Evolutionary conservation across 2,888 invertebrate species (phyloP).

Genomic region (Rhagophthalmus giganteus): DNA sequence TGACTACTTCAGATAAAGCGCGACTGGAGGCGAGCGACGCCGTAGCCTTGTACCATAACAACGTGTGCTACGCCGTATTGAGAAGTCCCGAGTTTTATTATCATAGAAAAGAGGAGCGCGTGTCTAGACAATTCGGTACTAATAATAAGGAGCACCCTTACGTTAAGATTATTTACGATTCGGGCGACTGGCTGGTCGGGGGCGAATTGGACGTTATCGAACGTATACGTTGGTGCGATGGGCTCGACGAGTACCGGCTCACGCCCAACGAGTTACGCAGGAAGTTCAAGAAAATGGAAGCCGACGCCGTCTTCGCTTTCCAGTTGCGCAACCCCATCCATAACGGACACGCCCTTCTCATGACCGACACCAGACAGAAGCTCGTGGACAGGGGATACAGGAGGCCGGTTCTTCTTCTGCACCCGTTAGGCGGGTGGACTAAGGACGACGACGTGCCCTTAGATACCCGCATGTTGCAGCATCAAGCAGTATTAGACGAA

Average conservation of each 20-base stretch:
- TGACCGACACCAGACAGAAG: constrained; percentile 89
- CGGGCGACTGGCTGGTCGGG: constrained; percentile 95
- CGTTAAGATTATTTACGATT: constrained; percentile 87
- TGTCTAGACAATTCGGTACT: constrained; percentile 90
- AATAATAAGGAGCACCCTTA: constrained; percentile 85
- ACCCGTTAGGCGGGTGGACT: constrained; percentile 97
- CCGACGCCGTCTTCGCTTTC: constrained; percentile 98
- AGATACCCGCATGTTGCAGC: constrained; percentile 86
- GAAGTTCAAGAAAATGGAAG: constrained; percentile 78
- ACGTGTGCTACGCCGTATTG: constrained; percentile 74
- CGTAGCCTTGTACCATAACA: constrained; percentile 67
- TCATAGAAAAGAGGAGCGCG: constrained; percentile 92
- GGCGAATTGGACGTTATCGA: constrained; percentile 92
- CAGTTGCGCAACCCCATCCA: constrained; percentile 96
- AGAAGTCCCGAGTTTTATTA: constrained; percentile 90
- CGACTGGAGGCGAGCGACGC: constrained; percentile 68
- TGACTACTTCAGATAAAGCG: constrained; percentile 72
- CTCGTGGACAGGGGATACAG: constrained; percentile 83
- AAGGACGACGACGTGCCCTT: constrained; percentile 98
- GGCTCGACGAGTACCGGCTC: constrained; percentile 88
- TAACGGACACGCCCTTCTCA: constrained; percentile 96
- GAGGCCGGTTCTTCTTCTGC: constrained; percentile 90
- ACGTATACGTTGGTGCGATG: constrained; percentile 90
- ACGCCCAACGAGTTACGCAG: constrained; percentile 89
- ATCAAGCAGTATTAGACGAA: constrained; percentile 87